Percentiles rank a stretch among this genome's conserved stretches.
phyloP scores from a whole-genome alignment of 2,797 vertebrate species.

The Danio albolineatus region DNA sequence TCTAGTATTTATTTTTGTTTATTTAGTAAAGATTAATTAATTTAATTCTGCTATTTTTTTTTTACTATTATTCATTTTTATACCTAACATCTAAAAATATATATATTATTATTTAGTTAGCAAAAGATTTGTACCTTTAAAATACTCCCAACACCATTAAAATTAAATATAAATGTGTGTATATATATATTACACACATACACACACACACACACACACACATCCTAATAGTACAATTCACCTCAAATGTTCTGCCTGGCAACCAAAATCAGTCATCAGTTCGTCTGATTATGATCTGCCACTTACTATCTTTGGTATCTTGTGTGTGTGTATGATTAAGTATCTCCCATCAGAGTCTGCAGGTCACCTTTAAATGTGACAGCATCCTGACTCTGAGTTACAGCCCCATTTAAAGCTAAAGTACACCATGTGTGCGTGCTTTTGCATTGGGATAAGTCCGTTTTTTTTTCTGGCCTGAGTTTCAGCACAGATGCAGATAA shows the following conservation, averaged over 20 bases:
- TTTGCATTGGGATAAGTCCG: neutral
- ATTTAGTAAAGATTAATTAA: neutral
- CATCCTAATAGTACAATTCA: neutral
- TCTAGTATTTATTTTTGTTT: neutral
- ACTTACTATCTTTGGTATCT: neutral
- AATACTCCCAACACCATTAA: too few species aligned
- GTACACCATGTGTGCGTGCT: neutral
- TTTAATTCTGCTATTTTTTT: neutral
- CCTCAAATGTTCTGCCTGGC: neutral
- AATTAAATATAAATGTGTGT: too few species aligned
- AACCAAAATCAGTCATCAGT: slow-evolving; percentile 5
- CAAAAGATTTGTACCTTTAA: too few species aligned
- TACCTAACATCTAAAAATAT: neutral
- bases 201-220: too few species aligned
- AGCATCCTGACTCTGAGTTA: neutral
- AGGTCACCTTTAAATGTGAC: slow-evolving; percentile 29
- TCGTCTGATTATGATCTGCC: slow-evolving; percentile 28
- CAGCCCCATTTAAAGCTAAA: neutral
- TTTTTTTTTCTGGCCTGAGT: slow-evolving; percentile 18
- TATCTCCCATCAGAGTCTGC: neutral
- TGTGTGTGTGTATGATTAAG: neutral
- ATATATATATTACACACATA: too few species aligned
- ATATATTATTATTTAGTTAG: too few species aligned
- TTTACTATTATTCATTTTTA: neutral
- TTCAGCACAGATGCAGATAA: slow-evolving; percentile 33